phyloP scores from a whole-genome alignment of 2,888 invertebrate species.

The Protonemura montana region DNA sequence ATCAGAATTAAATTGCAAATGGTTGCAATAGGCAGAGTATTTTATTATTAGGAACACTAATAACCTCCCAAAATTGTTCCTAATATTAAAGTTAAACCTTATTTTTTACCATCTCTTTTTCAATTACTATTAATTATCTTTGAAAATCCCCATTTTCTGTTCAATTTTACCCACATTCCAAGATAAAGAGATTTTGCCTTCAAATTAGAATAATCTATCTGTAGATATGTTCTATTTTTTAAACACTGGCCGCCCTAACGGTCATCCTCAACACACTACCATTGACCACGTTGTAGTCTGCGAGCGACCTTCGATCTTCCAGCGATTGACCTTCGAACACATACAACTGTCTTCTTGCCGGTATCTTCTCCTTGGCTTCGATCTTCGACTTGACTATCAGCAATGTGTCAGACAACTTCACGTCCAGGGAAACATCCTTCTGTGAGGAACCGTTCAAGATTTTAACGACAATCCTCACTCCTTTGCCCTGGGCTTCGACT shows the following conservation, averaged over 20 bases:
- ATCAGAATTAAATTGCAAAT: too few relatives aligned
- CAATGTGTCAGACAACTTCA: neutral
- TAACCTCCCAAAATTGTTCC: too few relatives aligned
- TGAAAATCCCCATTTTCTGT: too few relatives aligned
- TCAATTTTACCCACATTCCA: too few relatives aligned
- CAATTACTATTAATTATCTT: too few relatives aligned
- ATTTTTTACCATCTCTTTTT: too few relatives aligned
- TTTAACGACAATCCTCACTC: neutral
- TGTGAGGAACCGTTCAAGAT: neutral
- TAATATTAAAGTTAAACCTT: too few relatives aligned
- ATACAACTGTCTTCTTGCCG: neutral
- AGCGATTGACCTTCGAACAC: neutral
- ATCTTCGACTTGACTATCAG: neutral
- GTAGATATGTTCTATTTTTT: too few relatives aligned
- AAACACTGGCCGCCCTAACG: neutral
- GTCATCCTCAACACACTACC: neutral
- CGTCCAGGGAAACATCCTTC: neutral
- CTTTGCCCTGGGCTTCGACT: neutral
- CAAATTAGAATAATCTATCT: too few relatives aligned
- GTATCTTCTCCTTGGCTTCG: neutral
- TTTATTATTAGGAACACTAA: too few relatives aligned
- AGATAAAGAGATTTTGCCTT: too few relatives aligned
- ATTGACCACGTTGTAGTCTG: slow-evolving; percentile 1
- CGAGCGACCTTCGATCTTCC: slow-evolving; percentile 10
- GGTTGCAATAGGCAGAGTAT: too few relatives aligned